Conservation (phyloP, 2,797 vertebrate species). For the Astyanax mexicanus region DNA sequence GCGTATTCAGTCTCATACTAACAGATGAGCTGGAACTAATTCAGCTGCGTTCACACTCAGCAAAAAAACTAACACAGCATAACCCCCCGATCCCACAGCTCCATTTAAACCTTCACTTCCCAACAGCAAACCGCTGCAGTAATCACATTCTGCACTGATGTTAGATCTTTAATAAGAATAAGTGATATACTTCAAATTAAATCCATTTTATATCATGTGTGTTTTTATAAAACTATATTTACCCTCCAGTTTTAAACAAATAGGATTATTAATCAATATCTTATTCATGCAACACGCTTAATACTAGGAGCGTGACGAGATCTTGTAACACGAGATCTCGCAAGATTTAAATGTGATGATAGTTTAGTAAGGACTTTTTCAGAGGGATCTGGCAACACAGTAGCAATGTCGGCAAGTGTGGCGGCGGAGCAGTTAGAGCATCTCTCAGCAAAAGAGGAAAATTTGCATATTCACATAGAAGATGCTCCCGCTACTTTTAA, state of each 20-base stretch:
- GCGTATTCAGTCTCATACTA: conserved; percentile 30
- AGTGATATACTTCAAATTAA: background rate
- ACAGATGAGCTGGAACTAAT: conserved; percentile 42
- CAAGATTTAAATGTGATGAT: no score
- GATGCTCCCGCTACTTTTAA: no score
- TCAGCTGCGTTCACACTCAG: conserved; percentile 41
- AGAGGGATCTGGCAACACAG: no score
- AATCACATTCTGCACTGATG: background rate
- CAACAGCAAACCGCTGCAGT: conserved; percentile 30
- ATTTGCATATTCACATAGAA: no score
- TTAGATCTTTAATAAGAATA: conserved; percentile 8
- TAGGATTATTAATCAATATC: background rate
- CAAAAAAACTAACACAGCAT: conserved; percentile 21
- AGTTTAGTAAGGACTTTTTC: no score
- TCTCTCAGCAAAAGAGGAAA: no score
- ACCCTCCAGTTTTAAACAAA: background rate
- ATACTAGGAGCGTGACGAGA: no score
- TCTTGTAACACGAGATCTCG: no score
- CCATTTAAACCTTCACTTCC: conserved; percentile 9
- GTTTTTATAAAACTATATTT: background rate
- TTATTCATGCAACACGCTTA: background rate
- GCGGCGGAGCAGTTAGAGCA: no score
- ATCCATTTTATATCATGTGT: no score
- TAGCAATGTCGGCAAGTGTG: no score
- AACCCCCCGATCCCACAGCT: background rate